These are phyloP conservation scores for Brachyistius frenatus DNA, from an alignment of 2,113 vertebrate genomes.

Conservation along the genomic window DNA sequence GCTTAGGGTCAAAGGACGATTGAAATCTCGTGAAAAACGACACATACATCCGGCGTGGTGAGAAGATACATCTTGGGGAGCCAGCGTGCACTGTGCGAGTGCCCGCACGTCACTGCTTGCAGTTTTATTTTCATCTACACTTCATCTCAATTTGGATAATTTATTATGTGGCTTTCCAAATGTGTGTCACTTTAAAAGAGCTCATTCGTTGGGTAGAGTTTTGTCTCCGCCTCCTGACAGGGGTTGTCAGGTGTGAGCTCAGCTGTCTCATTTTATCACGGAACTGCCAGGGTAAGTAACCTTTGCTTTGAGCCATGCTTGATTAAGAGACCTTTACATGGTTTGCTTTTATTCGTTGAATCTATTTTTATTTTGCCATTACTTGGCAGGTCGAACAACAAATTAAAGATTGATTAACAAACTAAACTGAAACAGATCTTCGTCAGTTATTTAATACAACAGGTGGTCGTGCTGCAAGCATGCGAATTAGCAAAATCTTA, in stretches of 20 bases:
- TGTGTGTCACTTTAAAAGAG: no score
- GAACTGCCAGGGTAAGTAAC: constrained; percentile 54
- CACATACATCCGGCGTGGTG: no score
- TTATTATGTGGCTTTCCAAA: not conserved
- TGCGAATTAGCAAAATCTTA: no score
- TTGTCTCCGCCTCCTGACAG: constrained; percentile 39
- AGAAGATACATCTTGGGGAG: no score
- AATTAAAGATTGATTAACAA: not conserved
- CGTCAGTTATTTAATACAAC: not conserved
- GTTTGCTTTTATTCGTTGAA: no score
- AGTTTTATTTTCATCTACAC: no score
- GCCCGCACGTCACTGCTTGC: no score
- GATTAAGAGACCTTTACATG: not conserved
- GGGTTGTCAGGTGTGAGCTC: constrained; percentile 21
- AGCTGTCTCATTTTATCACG: constrained; percentile 21
- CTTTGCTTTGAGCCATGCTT: not conserved
- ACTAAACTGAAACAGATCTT: not conserved
- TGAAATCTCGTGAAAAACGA: no score
- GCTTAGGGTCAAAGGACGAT: no score
- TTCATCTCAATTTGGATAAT: not conserved
- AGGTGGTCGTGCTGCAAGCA: not conserved
- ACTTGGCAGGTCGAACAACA: not conserved
- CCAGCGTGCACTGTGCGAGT: no score
- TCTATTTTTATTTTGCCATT: not conserved
- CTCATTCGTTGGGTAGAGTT: not conserved